phyloP scores from a whole-genome alignment of 2,888 invertebrate genomes.

The Drosophila cracens region DNA sequence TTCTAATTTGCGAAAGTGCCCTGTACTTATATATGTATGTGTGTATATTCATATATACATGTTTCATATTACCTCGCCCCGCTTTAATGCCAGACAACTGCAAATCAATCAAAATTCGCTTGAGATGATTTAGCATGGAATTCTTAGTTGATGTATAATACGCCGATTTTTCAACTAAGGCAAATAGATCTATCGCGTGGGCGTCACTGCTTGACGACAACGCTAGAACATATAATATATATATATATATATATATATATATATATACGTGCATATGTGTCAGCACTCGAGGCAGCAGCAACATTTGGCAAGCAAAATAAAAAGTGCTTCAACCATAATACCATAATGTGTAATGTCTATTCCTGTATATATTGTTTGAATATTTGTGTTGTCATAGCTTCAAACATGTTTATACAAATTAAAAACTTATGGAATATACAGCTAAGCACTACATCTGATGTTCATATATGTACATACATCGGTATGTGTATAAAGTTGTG shows the following conservation, averaged over 20 bases:
- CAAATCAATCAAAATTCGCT: slow-evolving; percentile 71
- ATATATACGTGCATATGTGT: slow-evolving; percentile 13
- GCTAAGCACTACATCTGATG: neutral
- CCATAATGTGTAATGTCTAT: slow-evolving; percentile 25
- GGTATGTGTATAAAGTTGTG: slow-evolving; percentile 23
- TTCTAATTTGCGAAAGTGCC: neutral
- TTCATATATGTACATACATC: neutral
- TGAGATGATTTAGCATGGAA: slow-evolving; percentile 72
- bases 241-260: neutral
- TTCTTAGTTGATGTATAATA: slow-evolving; percentile 67
- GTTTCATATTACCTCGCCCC: slow-evolving; percentile 14
- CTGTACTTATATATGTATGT: slow-evolving; percentile 17
- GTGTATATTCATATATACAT: slow-evolving; percentile 1
- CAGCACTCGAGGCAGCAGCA: slow-evolving; percentile 25
- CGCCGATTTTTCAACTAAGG: slow-evolving; percentile 67
- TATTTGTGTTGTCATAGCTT: slow-evolving; percentile 44
- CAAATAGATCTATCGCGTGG: slow-evolving; percentile 63
- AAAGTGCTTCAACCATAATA: slow-evolving; percentile 37
- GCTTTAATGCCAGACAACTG: slow-evolving; percentile 24
- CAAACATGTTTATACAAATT: slow-evolving; percentile 40
- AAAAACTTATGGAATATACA: slow-evolving; percentile 20
- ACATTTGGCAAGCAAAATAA: slow-evolving; percentile 34
- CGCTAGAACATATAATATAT: slow-evolving; percentile 25
- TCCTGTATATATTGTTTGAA: slow-evolving; percentile 24
- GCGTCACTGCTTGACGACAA: slow-evolving; percentile 62